phyloP scores from a whole-genome alignment of 2,888 invertebrate species.

The Spisula solida region DNA sequence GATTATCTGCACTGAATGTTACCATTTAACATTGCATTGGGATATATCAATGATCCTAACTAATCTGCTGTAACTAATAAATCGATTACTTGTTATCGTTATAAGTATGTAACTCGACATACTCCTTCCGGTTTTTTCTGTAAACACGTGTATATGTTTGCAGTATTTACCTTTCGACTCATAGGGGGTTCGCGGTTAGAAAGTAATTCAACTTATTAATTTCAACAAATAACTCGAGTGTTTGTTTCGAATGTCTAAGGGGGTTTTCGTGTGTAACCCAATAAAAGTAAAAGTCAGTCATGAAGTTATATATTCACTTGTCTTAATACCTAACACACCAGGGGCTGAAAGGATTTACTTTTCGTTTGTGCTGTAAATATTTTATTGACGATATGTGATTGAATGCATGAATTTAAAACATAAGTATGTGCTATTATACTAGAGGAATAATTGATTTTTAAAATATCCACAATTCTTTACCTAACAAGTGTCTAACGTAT shows the following conservation, averaged over 20 bases:
- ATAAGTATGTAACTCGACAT: not conserved
- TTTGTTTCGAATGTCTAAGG: conserved; percentile 8
- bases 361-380: conserved; percentile 6
- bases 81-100: not conserved
- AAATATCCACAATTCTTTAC: not conserved
- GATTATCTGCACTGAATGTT: not conserved
- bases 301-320: not conserved
- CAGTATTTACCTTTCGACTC: not conserved
- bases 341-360: not conserved
- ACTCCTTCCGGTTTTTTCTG: not conserved
- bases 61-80: not conserved
- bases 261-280: not conserved
- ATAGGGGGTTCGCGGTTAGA: not conserved
- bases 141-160: not conserved
- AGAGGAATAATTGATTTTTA: not conserved
- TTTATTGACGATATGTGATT: not conserved
- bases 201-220: not conserved
- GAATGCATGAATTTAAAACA: not conserved
- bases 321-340: not conserved
- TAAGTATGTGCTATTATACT: not conserved
- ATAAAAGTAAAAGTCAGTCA: not conserved
- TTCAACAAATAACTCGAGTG: not conserved
- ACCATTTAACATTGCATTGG: not conserved
- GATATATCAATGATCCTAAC: not conserved
- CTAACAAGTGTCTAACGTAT: not conserved